Evolutionary conservation across 2,113 vertebrate genomes (phyloP), one percentile per base, ranked within the genome.

Genomic region (Phrynosoma blainvillii): DNA sequence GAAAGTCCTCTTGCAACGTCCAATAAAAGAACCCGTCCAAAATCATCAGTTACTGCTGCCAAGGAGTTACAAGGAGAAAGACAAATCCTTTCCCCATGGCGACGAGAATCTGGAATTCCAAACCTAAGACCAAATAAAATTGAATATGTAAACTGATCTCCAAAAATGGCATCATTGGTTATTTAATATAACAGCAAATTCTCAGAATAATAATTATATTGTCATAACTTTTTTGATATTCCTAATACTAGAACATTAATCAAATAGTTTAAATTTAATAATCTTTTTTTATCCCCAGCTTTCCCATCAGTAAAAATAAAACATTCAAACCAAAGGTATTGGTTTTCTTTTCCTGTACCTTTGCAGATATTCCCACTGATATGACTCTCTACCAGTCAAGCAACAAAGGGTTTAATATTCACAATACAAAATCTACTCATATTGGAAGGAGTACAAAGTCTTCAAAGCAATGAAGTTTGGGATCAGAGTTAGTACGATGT

Each of bases 11-110:
- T 96, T 54, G 96, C 93, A 90, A 99, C 96, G 91, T 99, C 98
- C 96, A 99, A 94, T 86, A 99, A 95, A 68, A 98, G 96, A 83
- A 99, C 97, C 89, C 99, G 96, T 59, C 99, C 99, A 93, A 99
- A 99, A 90, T 99, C 99, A 90, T 99, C 99, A 0, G 99, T 99
- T 80, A 99, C 98, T n/a, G 98, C 99, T 16, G 99, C 99, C 90
- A 99, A 93, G 0, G 98, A 98, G 95, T 98, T 99, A 96, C 99
- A 99, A 0, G 98, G 99, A 32, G 99, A 99, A 77, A 99, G 96
- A 91, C 98, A 98, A 87, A 99, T 98, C 56, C 98, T 97, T 91
- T 99, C 99, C 3, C 99, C 99, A 0, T 97, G 98, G 3, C 99
- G 98, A 74, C 99, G 97, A 9, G 99, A 99, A 96, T 99, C 99